Percentiles rank a stretch among this genome's conserved stretches.
Evolutionary conservation across 1,140 invertebrate genomes (phyloP).

Genomic region (Meteorus sp.): DNA sequence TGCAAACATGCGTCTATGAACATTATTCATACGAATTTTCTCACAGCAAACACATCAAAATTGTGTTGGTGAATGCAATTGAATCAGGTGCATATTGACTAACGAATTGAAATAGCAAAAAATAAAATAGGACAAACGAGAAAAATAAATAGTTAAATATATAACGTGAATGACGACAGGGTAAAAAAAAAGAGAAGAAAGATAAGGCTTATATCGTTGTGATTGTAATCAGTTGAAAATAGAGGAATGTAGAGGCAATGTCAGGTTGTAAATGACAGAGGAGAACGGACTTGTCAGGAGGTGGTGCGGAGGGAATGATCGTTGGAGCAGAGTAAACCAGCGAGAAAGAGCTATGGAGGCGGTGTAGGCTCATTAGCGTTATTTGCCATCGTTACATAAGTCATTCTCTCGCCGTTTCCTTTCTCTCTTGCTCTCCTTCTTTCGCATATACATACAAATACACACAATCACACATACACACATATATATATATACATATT

Average conservation of each 20-base stretch:
- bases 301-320: constrained; percentile 29
- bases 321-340: constrained; percentile 19
- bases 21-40: too few relatives aligned
- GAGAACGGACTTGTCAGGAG: constrained; percentile 4
- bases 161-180: background rate
- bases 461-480: too few relatives aligned
- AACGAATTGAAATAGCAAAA: too few relatives aligned
- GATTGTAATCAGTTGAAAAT: constrained; percentile 15
- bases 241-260: background rate
- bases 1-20: too few relatives aligned
- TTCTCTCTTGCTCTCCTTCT: constrained; percentile 26
- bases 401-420: constrained; percentile 33
- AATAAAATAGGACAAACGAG: too few relatives aligned
- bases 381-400: constrained; percentile 58
- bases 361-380: constrained; percentile 57
- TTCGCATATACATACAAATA: constrained; percentile 2
- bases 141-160: too few relatives aligned
- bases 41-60: too few relatives aligned
- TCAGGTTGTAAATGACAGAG: background rate
- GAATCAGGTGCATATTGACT: too few relatives aligned
- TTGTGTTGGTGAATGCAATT: too few relatives aligned
- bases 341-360: constrained; percentile 33
- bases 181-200: background rate
- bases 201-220: constrained; percentile 13
- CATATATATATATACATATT: too few relatives aligned